Base-by-base conservation (phyloP, 1,140 invertebrate genomes). In the Atta cephalotes region DNA sequence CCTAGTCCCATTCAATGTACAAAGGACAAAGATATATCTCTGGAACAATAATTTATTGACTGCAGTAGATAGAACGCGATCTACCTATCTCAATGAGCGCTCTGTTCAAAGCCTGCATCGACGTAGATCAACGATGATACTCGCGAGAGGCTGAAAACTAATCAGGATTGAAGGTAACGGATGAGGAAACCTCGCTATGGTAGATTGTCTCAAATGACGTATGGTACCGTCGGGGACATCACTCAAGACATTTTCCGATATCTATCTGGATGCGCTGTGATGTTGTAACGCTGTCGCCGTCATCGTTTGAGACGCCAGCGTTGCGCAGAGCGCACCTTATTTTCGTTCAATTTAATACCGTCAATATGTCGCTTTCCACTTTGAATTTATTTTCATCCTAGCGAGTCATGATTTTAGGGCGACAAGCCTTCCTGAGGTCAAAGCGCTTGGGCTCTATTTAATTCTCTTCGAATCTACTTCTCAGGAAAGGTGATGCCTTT, bases 151-250 rank as follows among this genome's bases (percentile, higher is more conserved):
- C 65, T 86, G 87, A 79, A 87, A 92, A 90, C 88, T 92, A 92
- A 92, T 92, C 91, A 91, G 79, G 89, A 87, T 91, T 85, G 88
- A 91, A 92, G 89, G 84, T 92, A 92, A 92, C 88, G 84, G 79
- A 92, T 87, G 89, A 92, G 81, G 74, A 88, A 79, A 79, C 70
- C 53, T 35, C 53, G 58, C 76, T 66, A 86, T 78, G 68, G 78
- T 84, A 86, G 85, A 85, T 87, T 68, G 70, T 87, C 77, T 72
- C 51, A 65, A 31, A 86, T 89, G 86, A 89, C 86, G 72, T 86
- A 87, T 56, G 71, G 81, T 86, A 76, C 80, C 62, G 35, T 85
- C 70, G 63, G 70, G 80, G 86, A 87, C 76, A 80, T 82, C 84
- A 76, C 66, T 60, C 25, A 49, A 65, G 66, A 60, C n/a, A 62